Evolutionary conservation across 2,113 vertebrate genomes (phyloP), one percentile per base, ranked within the genome.

Genomic region (Lipophrys pholis): DNA sequence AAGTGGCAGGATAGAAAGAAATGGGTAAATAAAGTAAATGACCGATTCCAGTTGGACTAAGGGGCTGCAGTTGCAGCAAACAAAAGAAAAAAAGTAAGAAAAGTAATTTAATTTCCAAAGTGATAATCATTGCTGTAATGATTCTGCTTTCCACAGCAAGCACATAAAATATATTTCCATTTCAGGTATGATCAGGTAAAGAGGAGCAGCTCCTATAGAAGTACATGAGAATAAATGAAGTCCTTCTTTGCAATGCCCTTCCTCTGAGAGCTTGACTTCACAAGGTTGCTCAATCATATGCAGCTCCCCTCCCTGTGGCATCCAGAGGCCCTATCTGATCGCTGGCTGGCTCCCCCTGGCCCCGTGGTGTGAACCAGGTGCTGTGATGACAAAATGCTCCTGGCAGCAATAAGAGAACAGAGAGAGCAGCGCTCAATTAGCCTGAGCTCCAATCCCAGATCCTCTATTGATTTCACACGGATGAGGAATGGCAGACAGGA

Each of bases 351-450:
- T 79, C 73, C 63, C 70, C 46, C 21, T 58, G 48, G 79, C 83
- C 87, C 66, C 74, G 66, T 63, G 74, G 87, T 89, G 88, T 73
- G 83, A 84, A 89, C 76, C 87, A 88, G 87, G 87, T 88, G 86
- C 87, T 84, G 87, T 52, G 80, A 91, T 92, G 91, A 91, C 87
- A 88, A 93, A 93, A 91, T 68, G 82, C 87, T 91, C 78, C 88
- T 88, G 82, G 82, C 82, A 92, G 89, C 91, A 90, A 90, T 90
- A 91, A 87, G 81, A 85, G 87, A 89, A 85, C 71, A 69, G 69
- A 86, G 82, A 89, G 87, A 84, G 86, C 90, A 89, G 83, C 78
- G 90, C 93, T 93, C 91, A 93, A 93, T 94, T 94, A 94, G 91
- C 86, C 77, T 54, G 30, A 85, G 87, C 85, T 91, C 82, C 90